Evolutionary conservation across 2,113 vertebrate genomes (phyloP).

Genomic region (Okapia johnstoni): DNA sequence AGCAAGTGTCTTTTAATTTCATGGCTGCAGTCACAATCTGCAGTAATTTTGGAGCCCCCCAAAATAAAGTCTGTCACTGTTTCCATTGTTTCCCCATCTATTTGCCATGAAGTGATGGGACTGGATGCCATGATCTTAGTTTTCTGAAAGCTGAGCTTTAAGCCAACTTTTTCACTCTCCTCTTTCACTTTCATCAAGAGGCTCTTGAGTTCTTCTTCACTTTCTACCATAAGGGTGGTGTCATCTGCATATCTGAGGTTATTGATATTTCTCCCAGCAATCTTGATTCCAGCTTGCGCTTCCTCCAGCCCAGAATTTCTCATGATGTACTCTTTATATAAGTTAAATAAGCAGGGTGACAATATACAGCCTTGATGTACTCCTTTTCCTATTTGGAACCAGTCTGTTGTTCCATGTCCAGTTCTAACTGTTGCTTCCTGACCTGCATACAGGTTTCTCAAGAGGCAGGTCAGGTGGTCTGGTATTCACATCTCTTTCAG

Average conservation of each 20-base stretch:
- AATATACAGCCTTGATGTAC: not conserved
- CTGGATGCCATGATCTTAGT: not conserved
- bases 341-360: not conserved
- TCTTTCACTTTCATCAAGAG: not conserved
- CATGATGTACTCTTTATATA: too few species aligned
- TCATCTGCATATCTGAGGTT: too few species aligned
- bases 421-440: not conserved
- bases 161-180: not conserved
- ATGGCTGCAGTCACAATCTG: not conserved
- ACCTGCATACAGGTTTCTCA: not conserved
- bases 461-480: not conserved
- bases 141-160: not conserved
- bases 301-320: too few species aligned
- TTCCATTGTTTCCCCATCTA: not conserved
- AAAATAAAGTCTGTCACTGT: not conserved
- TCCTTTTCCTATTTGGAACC: not conserved
- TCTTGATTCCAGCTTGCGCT: too few species aligned
- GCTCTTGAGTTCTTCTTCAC: not conserved
- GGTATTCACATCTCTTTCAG: not conserved
- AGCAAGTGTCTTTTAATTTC: not conserved
- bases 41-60: fast-evolving
- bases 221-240: too few species aligned
- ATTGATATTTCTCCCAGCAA: too few species aligned
- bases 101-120: not conserved
- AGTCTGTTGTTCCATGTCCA: not conserved